Evolutionary conservation across 2,113 vertebrate species (phyloP), one percentile per base, ranked within the genome.

Genomic region (Aptenodytes forsteri): DNA sequence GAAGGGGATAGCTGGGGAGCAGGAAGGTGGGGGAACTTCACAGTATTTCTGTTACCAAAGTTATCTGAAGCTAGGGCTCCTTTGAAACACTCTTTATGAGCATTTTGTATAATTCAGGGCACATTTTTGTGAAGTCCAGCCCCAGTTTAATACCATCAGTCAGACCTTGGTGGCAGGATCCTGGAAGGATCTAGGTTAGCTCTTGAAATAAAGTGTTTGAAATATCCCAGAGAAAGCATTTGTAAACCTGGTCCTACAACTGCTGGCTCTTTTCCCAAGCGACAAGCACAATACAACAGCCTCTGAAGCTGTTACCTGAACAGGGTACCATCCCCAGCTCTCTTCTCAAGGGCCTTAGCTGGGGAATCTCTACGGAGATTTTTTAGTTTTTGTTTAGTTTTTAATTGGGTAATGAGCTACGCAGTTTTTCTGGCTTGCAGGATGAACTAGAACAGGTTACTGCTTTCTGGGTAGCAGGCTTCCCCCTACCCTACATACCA

Each of bases 211-310:
- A 84, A 79, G 46, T 25, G 36, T 93, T 87, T 67, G 64, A 91
- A 90, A 86, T 96, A 86, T 73, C 62, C 75, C 62, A 77, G 92
- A 93, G 90, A 95, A 97, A 93, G 94, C 87, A 56, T 92, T 96
- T 91, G 67, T 89, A 89, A 95, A 88, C 93, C 82, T 83, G 92
- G 56, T 14, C 73, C 29, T 62, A 32, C 64, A 96, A 85, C 97
- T 96, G 97, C 98, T 93, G 58, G 94, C 95, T 97, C 98, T 97
- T 97, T 97, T 95, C 97, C 98, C 98, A 97, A 97, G 96, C 70
- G 97, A 98, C 97, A 98, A 98, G 98, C 98, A 98, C 98, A 98
- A 98, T 97, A 97, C 92, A 95, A 95, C 98, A 98, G 98, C 98
- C 96, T 98, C 89, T 94, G 92, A 96, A 97, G 98, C 98, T 98